A percentile compares a stretch with the other conserved stretches of the same genome.
Conservation (phyloP, 1,140 invertebrate genomes). For the Diorhabda sublineata region DNA sequence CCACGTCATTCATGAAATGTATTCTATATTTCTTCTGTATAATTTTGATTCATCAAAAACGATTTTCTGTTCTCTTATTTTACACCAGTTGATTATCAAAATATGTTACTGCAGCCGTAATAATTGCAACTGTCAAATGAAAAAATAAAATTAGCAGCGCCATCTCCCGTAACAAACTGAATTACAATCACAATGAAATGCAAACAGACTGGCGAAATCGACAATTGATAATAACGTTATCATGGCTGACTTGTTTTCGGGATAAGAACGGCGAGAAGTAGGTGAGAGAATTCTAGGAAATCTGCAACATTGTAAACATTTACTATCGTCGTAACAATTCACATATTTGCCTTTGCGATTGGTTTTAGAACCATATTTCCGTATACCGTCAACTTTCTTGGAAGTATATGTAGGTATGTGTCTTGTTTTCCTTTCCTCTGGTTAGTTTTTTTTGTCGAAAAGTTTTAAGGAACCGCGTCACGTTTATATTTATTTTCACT, state of each 20-base stretch:
- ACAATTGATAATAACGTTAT: constrained; percentile 3
- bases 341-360: constrained; percentile 2
- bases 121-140: too few species aligned
- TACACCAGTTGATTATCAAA: too few species aligned
- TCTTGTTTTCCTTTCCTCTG: neutral
- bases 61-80: too few species aligned
- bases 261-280: neutral
- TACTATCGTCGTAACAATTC: neutral
- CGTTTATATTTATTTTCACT: too few species aligned
- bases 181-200: constrained; percentile 1
- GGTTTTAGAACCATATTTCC: constrained; percentile 2
- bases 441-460: too few species aligned
- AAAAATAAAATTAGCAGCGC: too few species aligned
- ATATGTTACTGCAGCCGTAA: too few species aligned
- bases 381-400: neutral
- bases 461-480: too few species aligned
- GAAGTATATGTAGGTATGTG: neutral
- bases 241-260: neutral
- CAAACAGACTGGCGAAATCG: neutral
- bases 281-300: neutral
- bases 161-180: neutral
- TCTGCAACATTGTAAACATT: constrained; percentile 2
- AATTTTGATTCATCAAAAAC: too few species aligned
- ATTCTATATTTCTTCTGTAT: too few species aligned
- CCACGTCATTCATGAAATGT: too few species aligned